Percentiles rank a stretch among this genome's conserved stretches.
Conservation (phyloP, 2,797 vertebrate species). For the Platyrinchus mystaceus region DNA sequence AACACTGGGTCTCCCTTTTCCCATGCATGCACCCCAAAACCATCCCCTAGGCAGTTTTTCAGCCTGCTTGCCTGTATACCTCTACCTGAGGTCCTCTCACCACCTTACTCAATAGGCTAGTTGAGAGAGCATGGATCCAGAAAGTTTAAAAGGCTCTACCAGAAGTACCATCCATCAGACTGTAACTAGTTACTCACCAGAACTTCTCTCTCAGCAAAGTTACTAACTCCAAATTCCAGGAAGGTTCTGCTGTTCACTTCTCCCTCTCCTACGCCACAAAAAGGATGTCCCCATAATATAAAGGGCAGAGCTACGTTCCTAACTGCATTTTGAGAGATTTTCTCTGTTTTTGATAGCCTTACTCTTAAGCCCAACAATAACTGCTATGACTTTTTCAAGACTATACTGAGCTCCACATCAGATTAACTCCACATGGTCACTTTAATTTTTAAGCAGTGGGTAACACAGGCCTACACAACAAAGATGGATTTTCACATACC, state of each 20-base stretch:
- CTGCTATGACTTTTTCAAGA: background rate
- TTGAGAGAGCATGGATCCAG: background rate
- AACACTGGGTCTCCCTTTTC: background rate
- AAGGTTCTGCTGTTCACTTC: background rate
- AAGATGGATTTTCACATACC: background rate
- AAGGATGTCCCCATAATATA: background rate
- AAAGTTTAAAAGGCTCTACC: background rate
- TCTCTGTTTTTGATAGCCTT: background rate
- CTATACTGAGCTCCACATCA: background rate
- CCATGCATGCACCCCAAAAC: background rate
- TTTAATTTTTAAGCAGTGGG: background rate
- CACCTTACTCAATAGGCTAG: background rate
- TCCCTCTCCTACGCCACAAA: background rate
- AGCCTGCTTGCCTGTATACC: background rate
- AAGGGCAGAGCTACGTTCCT: background rate
- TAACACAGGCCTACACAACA: background rate
- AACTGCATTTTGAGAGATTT: background rate
- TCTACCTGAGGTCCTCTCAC: background rate
- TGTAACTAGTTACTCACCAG: background rate
- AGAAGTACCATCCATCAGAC: background rate
- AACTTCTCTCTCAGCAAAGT: background rate
- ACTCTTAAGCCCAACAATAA: background rate
- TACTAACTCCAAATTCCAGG: background rate
- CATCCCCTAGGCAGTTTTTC: background rate
- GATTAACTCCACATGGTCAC: background rate